Percentiles rank a stretch among this genome's conserved stretches.
Conservation (phyloP, 1,140 invertebrate species). For the Neodiprion virginianus region DNA sequence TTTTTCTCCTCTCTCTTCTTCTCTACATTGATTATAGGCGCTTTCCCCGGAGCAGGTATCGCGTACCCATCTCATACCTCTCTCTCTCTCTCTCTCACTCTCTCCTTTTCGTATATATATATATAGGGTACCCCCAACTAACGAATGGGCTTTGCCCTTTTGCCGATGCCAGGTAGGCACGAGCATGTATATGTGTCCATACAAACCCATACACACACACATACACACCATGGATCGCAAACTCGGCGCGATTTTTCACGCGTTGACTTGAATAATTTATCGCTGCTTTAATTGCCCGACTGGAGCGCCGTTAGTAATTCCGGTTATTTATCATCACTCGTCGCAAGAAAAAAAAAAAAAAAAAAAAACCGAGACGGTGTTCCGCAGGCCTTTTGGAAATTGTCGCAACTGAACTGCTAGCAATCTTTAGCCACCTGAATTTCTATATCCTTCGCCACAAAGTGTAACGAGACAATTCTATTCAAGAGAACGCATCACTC, state of each 20-base stretch:
- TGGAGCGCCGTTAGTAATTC: background rate
- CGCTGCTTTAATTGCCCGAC: background rate
- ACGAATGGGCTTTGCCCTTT: background rate
- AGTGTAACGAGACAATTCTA: too few species aligned
- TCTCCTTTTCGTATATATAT: too few species aligned
- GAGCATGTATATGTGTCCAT: background rate
- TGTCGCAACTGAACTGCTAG: too few species aligned
- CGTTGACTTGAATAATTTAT: constrained; percentile 7
- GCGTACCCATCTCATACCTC: background rate
- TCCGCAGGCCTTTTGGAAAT: too few species aligned
- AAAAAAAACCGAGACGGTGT: too few species aligned
- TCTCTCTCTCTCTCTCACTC: background rate
- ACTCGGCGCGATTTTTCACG: background rate
- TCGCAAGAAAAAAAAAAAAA: background rate
- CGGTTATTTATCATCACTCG: background rate
- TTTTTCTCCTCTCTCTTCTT: background rate
- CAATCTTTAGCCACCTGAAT: too few species aligned
- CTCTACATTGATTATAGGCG: background rate
- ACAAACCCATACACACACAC: too few species aligned
- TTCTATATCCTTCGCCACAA: too few species aligned
- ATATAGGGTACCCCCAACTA: background rate
- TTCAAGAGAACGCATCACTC: too few species aligned
- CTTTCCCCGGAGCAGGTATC: background rate
- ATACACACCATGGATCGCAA: background rate
- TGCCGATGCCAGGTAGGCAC: background rate